Evolutionary conservation across 2,113 vertebrate genomes (phyloP), one percentile per base, ranked within the genome.

Genomic region (Eurypyga helias): DNA sequence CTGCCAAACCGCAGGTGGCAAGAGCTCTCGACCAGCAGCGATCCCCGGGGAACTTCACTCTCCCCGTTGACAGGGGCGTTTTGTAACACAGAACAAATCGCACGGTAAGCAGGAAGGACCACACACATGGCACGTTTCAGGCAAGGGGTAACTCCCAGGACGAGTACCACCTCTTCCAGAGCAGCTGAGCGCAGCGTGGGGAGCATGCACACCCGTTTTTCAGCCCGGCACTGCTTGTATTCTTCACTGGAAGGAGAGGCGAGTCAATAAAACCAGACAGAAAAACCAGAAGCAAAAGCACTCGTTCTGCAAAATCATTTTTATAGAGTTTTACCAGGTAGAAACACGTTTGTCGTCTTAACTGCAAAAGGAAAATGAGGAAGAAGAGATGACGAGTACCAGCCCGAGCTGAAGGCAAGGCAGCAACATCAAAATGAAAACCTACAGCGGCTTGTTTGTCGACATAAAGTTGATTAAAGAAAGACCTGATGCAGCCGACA

Each of bases 351-450:
- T 41, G 55, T 17, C 0, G 0, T 9, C 84, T 18, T 17, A 55
- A 46, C 9, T 36, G 70, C 78, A 9, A 13, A 57, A 26, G 52
- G 48, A 73, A 66, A 20, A 31, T 7, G 28, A 45, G 55, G 83
- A 64, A 52, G 41, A 20, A 52, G 90, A 96, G 79, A 25, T 4
- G 80, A 69, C 1, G 29, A 78, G 70, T 2, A 17, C 16, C 49
- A 69, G 79, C 36, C 60, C 0, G 9, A 17, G 86, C 72, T 72
- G 83, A 87, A 14, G 72, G 89, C 49, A 2, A 72, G 88, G 92
- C 93, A 92, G 85, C 89, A 84, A 51, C 55, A 45, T 77, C 33
- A 7, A 34, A 91, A 93, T 21, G 11, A 87, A 84, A 88, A 93
- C 24, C 70, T 83, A 29, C 90, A 79, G 91, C 90, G 90, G 64